These are phyloP conservation scores for Megamerina dolium DNA, from an alignment of 2,888 invertebrate species.

Conservation along the genomic window DNA sequence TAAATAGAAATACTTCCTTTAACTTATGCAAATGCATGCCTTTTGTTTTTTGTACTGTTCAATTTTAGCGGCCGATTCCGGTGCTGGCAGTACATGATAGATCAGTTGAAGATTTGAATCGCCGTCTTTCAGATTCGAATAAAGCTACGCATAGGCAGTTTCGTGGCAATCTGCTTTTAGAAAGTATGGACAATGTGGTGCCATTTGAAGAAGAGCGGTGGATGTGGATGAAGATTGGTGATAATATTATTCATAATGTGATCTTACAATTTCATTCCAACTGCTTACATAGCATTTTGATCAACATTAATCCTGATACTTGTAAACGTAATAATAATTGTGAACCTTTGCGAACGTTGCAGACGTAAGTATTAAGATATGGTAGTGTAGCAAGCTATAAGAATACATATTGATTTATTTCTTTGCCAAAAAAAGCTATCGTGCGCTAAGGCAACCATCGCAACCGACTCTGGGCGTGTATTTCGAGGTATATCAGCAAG, in stretches of 20 bases:
- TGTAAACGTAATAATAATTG: constrained; percentile 18
- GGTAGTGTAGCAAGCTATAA: too few species aligned
- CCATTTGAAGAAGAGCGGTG: constrained; percentile 21
- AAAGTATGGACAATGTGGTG: constrained; percentile 4
- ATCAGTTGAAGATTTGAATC: constrained; percentile 17
- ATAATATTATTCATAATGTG: constrained; percentile 1
- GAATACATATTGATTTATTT: too few species aligned
- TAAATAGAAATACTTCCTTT: too few species aligned
- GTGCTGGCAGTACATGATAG: constrained; percentile 19
- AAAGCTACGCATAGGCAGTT: constrained; percentile 15
- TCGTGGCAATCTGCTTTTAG: constrained; percentile 19
- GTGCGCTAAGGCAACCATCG: constrained; percentile 8
- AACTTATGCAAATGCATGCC: too few species aligned
- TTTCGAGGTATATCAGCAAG: constrained; percentile 16
- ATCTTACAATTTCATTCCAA: constrained; percentile 18
- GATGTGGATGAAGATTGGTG: constrained; percentile 19
- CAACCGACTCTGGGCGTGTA: constrained; percentile 21
- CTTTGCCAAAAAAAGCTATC: too few species aligned
- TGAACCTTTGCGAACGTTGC: constrained; percentile 17
- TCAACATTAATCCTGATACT: constrained; percentile 16
- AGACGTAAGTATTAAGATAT: constrained; percentile 14
- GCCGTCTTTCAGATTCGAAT: constrained; percentile 5
- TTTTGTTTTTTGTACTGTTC: too few species aligned
- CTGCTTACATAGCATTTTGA: constrained; percentile 19
- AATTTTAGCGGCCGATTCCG: constrained; percentile 3